Base-by-base conservation (phyloP, 2,888 invertebrate genomes). In the Hymenopus coronatus region DNA sequence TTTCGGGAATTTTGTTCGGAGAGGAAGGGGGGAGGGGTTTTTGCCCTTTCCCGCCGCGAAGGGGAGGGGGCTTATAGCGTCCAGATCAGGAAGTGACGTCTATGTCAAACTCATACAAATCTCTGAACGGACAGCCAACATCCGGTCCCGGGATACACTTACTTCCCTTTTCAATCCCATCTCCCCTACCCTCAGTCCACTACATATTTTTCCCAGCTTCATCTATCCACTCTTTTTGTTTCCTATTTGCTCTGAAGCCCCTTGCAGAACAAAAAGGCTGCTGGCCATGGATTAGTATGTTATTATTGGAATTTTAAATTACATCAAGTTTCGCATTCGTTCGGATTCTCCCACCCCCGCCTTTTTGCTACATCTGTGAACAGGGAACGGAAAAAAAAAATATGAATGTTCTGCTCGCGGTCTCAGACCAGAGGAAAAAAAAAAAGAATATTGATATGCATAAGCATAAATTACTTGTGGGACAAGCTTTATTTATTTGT, bases 241-340 rank as follows among this genome's bases (percentile, higher is more conserved):
- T 88, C 88, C 87, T 87, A 87, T 33, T 46, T 86, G 28, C 40
- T 28, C n/a, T 86, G 70, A 46, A 33, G 54, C 88, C 27, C 88
- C 82, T 33, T 70, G 20, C 40, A 85, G 85, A 86, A 70, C 54
- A 70, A 70, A 70, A 70, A 70, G 54, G 54, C 54, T 70, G 86
- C 54, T 81, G 86, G 25, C 25, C 54, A 25, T 81, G 88, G 88
- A 84, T 88, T 88, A 70, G 54, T 70, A 85, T 85, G 88, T 88
- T 88, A 88, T 88, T 88, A 88, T 88, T 85, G 88, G 88, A 88
- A 85, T 88, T 88, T 85, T 85, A 88, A 88, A 88, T 88, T 85
- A 85, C 88, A 88, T 88, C 88, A 88, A 88, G 88, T 88, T 85
- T 70, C 25, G 86, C 20, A 46, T 81, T 20, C 70, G 86, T 70